Base-by-base conservation (phyloP, 2,797 vertebrate species). In the Lates japonicus region DNA sequence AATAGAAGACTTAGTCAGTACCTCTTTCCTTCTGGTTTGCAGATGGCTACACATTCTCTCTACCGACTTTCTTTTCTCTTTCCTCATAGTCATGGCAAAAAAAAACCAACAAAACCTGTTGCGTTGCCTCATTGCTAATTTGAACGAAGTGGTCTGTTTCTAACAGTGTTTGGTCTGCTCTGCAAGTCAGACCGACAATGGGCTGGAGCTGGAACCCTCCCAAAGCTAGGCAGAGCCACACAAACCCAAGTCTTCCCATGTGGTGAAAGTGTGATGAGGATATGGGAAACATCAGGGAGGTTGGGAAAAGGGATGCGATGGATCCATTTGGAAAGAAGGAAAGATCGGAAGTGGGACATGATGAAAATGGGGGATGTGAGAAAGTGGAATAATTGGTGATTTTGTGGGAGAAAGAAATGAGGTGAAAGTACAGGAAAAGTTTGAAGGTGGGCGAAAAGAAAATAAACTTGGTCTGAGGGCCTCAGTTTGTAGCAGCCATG, bases 41-140 rank as follows among this genome's bases (percentile, higher is more conserved):
- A 95, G 91, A 94, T 94, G 94, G 88, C 85, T 87, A 85, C 39
- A 46, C 39, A 29, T 70, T 76, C 83, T 89, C 77, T 75, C 80
- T 57, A 76, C 63, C 70, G 54, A 69, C 64, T 76, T 83, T 87
- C 82, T 74, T 88, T n/a, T 68, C 84, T 92, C 86, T 88, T 93
- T 87, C 77, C 84, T 86, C 84, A 82, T 76, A 67, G 84, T 88
- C 90, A 90, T 83, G 87, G 72, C 83, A 91, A 73, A 62, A 16
- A 52, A 68, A 22, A n/a, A n/a, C n/a, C n/a, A n/a, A 73, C 35
- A 17, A 54, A 83, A 92, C 78, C 74, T 87, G 86, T 91, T 92
- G 90, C 67, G 70, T 93, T 94, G 93, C 92, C 80, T 91, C 91
- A 85, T 85, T 87, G 78, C 88, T 96, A 96, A 96, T 96, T 94